phyloP scores from a whole-genome alignment of 2,888 invertebrate genomes.

The Bedellia somnulentella region DNA sequence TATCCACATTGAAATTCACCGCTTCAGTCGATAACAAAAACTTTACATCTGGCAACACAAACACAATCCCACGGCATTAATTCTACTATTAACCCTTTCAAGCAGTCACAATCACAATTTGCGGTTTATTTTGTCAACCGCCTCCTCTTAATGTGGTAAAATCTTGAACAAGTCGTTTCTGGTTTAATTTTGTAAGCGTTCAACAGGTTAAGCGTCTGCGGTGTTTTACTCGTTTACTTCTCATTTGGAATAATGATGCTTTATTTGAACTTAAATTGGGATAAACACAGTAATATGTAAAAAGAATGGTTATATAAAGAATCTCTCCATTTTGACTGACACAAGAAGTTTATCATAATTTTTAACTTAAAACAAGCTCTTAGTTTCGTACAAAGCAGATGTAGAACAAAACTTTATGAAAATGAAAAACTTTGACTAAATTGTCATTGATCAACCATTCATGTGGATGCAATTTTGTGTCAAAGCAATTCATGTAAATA shows the following conservation, averaged over 20 bases:
- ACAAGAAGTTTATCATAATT: too few species aligned
- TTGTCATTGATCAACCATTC: too few species aligned
- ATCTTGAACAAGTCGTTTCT: slow-evolving; percentile 20
- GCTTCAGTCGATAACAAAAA: background rate
- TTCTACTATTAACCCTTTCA: slow-evolving; percentile 55
- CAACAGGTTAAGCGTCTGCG: slow-evolving; percentile 20
- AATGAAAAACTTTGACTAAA: too few species aligned
- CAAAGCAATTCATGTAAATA: too few species aligned
- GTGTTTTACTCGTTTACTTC: slow-evolving; percentile 11
- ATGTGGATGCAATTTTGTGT: too few species aligned
- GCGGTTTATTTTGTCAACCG: slow-evolving; percentile 45
- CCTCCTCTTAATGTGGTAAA: slow-evolving; percentile 22
- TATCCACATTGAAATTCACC: background rate
- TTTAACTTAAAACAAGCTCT: too few species aligned
- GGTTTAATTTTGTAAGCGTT: slow-evolving; percentile 29
- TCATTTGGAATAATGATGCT: slow-evolving; percentile 18
- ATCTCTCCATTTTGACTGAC: too few species aligned
- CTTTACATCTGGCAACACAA: slow-evolving; percentile 6
- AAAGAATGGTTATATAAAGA: too few species aligned
- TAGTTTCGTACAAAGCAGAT: too few species aligned
- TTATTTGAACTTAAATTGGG: slow-evolving; percentile 19
- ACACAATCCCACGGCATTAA: slow-evolving; percentile 38
- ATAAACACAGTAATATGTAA: too few species aligned
- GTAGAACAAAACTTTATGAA: too few species aligned
- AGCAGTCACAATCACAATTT: slow-evolving; percentile 50